Evolutionary conservation across 2,797 vertebrate species (phyloP).

Genomic region (Lepilemur septentrionalis): DNA sequence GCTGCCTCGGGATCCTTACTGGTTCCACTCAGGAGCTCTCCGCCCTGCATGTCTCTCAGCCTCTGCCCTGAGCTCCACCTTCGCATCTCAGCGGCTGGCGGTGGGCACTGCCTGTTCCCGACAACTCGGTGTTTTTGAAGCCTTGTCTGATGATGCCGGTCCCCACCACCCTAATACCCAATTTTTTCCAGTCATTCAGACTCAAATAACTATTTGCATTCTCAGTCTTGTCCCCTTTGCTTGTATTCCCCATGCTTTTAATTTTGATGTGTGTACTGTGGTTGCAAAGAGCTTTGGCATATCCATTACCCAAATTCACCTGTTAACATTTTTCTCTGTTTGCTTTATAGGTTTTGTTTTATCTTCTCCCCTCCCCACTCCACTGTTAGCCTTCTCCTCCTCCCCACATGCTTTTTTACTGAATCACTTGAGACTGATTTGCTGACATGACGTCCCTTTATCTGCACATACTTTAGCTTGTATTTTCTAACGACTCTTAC

Average conservation of each 20-base stretch:
- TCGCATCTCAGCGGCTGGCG: not conserved
- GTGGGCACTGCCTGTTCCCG: fast-evolving
- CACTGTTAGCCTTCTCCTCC: no score
- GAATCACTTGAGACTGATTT: not conserved
- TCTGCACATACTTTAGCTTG: not conserved
- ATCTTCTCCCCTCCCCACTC: not conserved
- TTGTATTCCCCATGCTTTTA: not conserved
- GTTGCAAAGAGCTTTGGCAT: not conserved
- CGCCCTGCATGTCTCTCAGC: fast-evolving
- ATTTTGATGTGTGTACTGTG: not conserved
- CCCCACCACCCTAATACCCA: not conserved
- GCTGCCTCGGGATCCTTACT: not conserved
- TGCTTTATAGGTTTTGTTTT: not conserved
- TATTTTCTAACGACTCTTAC: not conserved
- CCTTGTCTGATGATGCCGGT: not conserved
- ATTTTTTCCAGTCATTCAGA: not conserved
- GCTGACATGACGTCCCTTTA: not conserved
- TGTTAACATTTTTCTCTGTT: not conserved
- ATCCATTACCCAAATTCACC: not conserved
- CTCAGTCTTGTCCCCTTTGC: not conserved
- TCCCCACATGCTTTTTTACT: not conserved
- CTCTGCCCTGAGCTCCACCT: not conserved
- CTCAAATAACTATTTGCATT: not conserved
- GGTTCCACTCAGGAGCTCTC: fast-evolving
- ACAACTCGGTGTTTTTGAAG: not conserved